Evolutionary conservation across 1,140 invertebrate genomes (phyloP), one percentile per base, ranked within the genome.

Genomic region (Pissodes strobi): DNA sequence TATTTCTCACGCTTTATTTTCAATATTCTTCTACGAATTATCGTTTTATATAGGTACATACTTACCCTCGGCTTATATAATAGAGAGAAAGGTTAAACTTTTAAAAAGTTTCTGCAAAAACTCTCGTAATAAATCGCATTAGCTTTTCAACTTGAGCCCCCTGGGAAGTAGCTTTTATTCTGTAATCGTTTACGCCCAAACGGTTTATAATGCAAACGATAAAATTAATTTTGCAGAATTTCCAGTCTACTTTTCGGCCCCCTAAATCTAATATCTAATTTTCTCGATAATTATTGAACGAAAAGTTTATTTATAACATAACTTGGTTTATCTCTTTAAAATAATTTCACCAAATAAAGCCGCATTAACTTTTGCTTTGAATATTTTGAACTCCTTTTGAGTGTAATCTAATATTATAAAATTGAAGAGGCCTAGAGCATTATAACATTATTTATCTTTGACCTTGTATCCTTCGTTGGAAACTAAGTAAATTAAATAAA

Each of bases 151-250:
- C 15, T 57, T 57, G 45, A 57, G 55, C 55, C 39, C 22, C 22
- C 27, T 4, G 21, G 38, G 22, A 57, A 57, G 39, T 45, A 43
- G 39, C 55, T 57, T 57, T 57, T 57, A 57, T 57, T 57, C 55
- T 57, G 39, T 57, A 57, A 57, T 57, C 55, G 55, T 57, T 57
- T 57, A 57, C 39, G 55, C 55, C 39, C 23, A 57, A 43, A 57
- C 23, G 55, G 55, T 57, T 57, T 57, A 43, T 43, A 57, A 57
- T 57, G 21, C 55, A 57, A 57, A 23, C 55, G 55, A 57, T 57
- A 57, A 57, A 57, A 57, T 57, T 57, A 57, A 57, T 57, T 57
- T 57, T 57, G 45, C 43, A 45, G 2, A 45, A 57, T 39, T 45
- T 57, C 45, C 5, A 22, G 25, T 8, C 48, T 12, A 22, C 48